Base-by-base conservation (phyloP, 2,113 vertebrate species). In the Sus scrofa region DNA sequence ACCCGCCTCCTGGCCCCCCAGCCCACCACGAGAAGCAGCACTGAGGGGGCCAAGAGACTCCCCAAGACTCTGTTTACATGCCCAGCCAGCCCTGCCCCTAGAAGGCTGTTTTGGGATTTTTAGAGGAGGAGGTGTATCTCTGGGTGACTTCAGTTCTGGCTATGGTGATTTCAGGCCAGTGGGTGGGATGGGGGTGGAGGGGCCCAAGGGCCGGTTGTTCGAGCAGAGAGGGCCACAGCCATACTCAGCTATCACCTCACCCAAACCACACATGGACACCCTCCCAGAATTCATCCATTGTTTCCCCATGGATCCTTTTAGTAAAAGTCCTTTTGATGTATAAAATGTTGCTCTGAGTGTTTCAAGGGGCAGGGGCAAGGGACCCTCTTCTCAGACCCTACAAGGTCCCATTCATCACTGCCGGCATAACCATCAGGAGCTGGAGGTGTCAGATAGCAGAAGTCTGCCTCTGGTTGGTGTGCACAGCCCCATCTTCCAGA, bases 21-120 rank as follows among this genome's bases (percentile, higher is more conserved):
- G 97, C 92, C 52, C 70, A 77, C 2, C 97, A 96, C 96, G 99
- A 99, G 97, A 99, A 99, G 83, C 92, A 96, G 37, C 98, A 99
- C 92, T 99, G 98, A 98, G 83, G 39, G 6, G 24, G 20, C 39
- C 0, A 1, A 12, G n/a, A 54, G 77, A 65, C 24, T 16, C 18
- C 54, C 77, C 7, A 20, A 44, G 24, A 70, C 82, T 86, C 63
- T 20, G 52, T 91, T 92, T 81, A 44, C 56, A 65, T 2, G 13
- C 52, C 22, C 52, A 19, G 30, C 50, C 0, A 1, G 24, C 39
- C 18, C 68, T 78, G 62, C 8, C 60, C n/a, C 4, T 1, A 27
- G 52, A n/a, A 56, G 37, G 4, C 10, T 30, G 73, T 75, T 12
- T 27, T 27, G 32, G 52, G n/a, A 2, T 5, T 74, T 84, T 85